Evolutionary conservation across 2,888 invertebrate genomes (phyloP), one percentile per base, ranked within the genome.

Genomic region (Andrena praecox): DNA sequence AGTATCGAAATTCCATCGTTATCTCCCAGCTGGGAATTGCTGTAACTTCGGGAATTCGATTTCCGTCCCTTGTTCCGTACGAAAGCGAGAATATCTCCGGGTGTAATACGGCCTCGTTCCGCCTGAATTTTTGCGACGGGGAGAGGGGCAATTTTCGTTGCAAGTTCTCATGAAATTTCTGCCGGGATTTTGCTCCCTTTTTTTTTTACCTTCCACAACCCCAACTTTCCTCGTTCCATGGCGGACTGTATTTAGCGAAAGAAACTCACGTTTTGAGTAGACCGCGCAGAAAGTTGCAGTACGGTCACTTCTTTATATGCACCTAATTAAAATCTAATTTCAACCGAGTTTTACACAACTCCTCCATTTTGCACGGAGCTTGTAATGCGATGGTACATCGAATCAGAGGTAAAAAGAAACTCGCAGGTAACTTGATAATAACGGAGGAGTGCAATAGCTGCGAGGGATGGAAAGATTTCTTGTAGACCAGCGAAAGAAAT

Each of bases 1-100:
- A 33, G 24, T 52, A 48, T 24, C 56, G 42, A 77, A 80, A 84
- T 77, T 70, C 29, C 50, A 27, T 12, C 10, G 16, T 20, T 48
- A 48, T 20, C 24, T 20, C 31, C 42, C 42, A 48, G 52, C 63
- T 6, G 72, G 69, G 68, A 73, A 82, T 60, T 62, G 16, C 64
- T 50, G 52, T 50, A 62, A 35, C 64, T 80, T 69, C 42, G 73
- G 52, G 50, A 59, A 59, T 12, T 29, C 33, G 33, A 62, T 33
- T 33, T n/a, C 33, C 33, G n/a, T 4, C 33, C 2, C 29, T 27
- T 27, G 27, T 59, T 59, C 27, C 10, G 10, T n/a, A 29, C 16
- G 10, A 29, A 31, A 59, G 31, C 16, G 59, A 29, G 16, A 16
- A 59, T 12, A 16, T 12, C 29, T 29, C 7, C 59, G 6, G 1